phyloP scores from a whole-genome alignment of 2,888 invertebrate species.

The Drosophila kuntzei region DNA sequence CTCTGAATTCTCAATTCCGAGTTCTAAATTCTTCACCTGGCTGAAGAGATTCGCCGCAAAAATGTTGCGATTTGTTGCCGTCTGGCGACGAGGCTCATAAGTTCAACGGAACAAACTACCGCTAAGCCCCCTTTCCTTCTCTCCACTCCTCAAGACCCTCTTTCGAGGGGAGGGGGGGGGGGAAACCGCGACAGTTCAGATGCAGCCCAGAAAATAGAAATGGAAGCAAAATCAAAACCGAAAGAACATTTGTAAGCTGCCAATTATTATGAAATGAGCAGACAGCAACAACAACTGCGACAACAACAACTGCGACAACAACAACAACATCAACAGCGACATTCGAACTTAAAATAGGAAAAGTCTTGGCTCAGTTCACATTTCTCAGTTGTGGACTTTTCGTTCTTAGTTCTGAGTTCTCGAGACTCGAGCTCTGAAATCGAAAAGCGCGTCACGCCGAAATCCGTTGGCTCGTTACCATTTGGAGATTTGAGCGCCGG shows the following conservation, averaged over 20 bases:
- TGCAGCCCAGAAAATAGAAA: slow-evolving; percentile 41
- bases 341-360: slow-evolving; percentile 47
- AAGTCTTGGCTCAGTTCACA: slow-evolving; percentile 16
- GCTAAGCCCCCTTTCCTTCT: slow-evolving; percentile 41
- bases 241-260: slow-evolving; percentile 78
- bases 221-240: slow-evolving; percentile 67
- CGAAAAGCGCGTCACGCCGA: slow-evolving; percentile 78
- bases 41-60: slow-evolving; percentile 50
- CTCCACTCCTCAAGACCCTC: background rate
- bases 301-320: slow-evolving; percentile 23
- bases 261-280: slow-evolving; percentile 75
- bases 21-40: slow-evolving; percentile 49
- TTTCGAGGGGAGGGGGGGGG: background rate
- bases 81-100: slow-evolving; percentile 35
- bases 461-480: slow-evolving; percentile 74
- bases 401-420: background rate
- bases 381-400: slow-evolving; percentile 5
- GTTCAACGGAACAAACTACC: slow-evolving; percentile 75
- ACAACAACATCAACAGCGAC: slow-evolving; percentile 59
- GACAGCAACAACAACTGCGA: slow-evolving; percentile 38
- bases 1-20: slow-evolving; percentile 52
- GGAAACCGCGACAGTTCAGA: slow-evolving; percentile 53
- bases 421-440: slow-evolving; percentile 33
- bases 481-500: slow-evolving; percentile 69
- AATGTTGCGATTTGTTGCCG: slow-evolving; percentile 29